These are phyloP conservation scores for Microchirus variegatus DNA, from an alignment of 2,797 vertebrate genomes.

Conservation along the genomic window DNA sequence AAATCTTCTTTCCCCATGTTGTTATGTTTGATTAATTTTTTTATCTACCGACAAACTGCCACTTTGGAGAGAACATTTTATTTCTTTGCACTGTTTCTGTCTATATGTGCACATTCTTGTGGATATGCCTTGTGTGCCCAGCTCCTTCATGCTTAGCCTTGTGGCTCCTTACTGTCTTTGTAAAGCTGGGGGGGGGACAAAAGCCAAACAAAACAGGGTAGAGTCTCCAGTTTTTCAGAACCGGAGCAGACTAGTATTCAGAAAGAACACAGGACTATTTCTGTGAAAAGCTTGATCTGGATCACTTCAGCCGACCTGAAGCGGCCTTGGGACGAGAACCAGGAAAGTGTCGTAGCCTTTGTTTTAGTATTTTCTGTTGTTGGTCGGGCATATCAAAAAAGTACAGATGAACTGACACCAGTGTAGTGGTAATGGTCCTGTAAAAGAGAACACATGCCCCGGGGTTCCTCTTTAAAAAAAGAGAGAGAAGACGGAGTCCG, in stretches of 20 bases:
- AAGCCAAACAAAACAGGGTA: slow-evolving; percentile 27
- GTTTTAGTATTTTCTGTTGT: not conserved
- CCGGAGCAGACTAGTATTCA: slow-evolving; percentile 15
- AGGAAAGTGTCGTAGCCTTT: slow-evolving; percentile 16
- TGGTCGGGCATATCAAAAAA: slow-evolving; percentile 21
- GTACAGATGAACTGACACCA: slow-evolving; percentile 49
- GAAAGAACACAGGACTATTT: slow-evolving; percentile 9
- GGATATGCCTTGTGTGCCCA: slow-evolving; percentile 13
- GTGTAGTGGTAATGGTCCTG: slow-evolving; percentile 45
- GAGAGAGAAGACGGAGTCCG: slow-evolving; percentile 63
- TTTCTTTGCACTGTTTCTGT: slow-evolving; percentile 10
- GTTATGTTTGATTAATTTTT: slow-evolving; percentile 10
- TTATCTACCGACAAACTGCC: slow-evolving; percentile 8
- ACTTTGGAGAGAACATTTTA: slow-evolving; percentile 9
- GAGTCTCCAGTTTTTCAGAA: slow-evolving; percentile 30
- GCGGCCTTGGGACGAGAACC: slow-evolving; percentile 1
- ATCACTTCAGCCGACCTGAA: slow-evolving; percentile 16
- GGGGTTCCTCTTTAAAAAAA: slow-evolving; percentile 70
- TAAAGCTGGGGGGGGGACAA: slow-evolving; percentile 8
- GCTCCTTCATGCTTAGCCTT: slow-evolving; percentile 11
- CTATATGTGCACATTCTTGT: slow-evolving; percentile 29
- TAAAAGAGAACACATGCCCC: slow-evolving; percentile 60
- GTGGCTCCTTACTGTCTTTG: slow-evolving; percentile 38
- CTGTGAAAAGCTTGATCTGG: slow-evolving; percentile 2
- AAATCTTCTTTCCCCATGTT: slow-evolving; percentile 4